Percentiles rank a stretch among this genome's conserved stretches.
phyloP scores from a whole-genome alignment of 2,113 vertebrate genomes.

The Sminthopsis crassicaudata region DNA sequence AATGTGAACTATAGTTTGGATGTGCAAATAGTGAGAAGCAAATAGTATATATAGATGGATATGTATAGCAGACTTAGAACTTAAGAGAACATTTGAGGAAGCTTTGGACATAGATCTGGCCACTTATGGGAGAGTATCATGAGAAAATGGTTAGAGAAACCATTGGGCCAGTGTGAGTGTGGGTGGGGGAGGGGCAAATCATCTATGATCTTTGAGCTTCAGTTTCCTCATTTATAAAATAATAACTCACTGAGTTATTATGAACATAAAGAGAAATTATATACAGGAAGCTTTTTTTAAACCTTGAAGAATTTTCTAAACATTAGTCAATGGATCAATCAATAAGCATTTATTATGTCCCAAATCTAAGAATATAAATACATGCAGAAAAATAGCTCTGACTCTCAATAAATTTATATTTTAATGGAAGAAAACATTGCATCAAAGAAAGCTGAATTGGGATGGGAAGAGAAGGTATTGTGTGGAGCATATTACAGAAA shows the following conservation, averaged over 20 bases:
- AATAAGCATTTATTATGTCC: background rate
- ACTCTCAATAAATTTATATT: background rate
- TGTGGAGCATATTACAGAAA: background rate
- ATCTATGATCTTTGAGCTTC: background rate
- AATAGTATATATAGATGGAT: background rate
- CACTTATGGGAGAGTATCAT: background rate
- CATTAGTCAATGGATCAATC: background rate
- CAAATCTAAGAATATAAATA: background rate
- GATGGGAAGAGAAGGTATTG: background rate
- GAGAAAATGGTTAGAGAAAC: background rate
- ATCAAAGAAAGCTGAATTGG: background rate
- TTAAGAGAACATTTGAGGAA: background rate
- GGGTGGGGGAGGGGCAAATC: background rate
- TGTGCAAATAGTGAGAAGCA: too few relatives aligned
- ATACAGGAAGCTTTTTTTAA: background rate
- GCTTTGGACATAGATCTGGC: background rate
- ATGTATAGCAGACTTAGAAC: too few relatives aligned
- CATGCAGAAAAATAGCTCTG: background rate
- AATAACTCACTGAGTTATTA: background rate
- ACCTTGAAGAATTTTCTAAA: background rate
- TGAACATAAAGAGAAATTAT: background rate
- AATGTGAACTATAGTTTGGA: too few relatives aligned
- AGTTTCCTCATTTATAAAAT: background rate
- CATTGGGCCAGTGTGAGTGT: too few relatives aligned
- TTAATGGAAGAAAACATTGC: background rate